phyloP scores from a whole-genome alignment of 2,797 vertebrate genomes.

The Glyptemys insculpta region DNA sequence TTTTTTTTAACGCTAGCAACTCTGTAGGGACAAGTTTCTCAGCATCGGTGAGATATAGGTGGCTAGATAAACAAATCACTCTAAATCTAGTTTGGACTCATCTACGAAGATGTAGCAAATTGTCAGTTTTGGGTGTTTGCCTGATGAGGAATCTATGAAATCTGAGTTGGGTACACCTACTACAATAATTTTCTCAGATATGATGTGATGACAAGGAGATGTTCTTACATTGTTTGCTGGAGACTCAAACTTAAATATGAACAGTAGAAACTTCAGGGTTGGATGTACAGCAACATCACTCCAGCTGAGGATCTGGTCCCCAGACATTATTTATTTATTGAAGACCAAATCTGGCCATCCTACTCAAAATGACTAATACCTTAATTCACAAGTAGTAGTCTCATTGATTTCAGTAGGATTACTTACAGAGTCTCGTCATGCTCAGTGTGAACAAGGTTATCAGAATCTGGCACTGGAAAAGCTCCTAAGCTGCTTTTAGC shows the following conservation, averaged over 20 bases:
- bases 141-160: neutral
- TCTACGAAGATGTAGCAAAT: neutral
- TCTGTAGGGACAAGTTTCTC: conserved; percentile 12
- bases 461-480: neutral
- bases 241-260: neutral
- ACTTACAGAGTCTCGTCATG: neutral
- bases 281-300: neutral
- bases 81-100: conserved; percentile 29
- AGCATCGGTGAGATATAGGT: neutral
- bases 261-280: neutral
- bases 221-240: neutral
- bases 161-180: neutral
- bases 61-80: conserved; percentile 35
- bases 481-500: neutral
- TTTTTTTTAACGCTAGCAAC: neutral
- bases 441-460: accelerated
- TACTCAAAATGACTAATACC: neutral
- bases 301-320: neutral
- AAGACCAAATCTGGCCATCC: neutral
- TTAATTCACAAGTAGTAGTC: neutral
- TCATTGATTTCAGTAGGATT: neutral
- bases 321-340: neutral
- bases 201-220: neutral
- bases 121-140: neutral
- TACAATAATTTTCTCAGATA: neutral